Conservation (phyloP, 2,888 invertebrate genomes). For the Ormyrus labotus region DNA sequence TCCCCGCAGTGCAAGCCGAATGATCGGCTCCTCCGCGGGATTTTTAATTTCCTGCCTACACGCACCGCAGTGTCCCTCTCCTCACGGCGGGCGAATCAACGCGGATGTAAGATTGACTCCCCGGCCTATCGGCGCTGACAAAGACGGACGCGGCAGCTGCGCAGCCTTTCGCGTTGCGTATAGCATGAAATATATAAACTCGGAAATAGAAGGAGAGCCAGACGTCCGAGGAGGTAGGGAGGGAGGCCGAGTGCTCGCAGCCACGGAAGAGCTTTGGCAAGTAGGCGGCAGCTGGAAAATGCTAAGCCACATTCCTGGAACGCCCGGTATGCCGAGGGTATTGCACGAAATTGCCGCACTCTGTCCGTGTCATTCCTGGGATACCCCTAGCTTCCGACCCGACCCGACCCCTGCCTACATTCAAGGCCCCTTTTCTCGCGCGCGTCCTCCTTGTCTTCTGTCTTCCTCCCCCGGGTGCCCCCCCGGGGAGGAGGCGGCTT, state of each 20-base stretch:
- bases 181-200: slow-evolving; percentile 38
- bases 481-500: too few species aligned
- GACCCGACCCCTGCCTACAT: neutral
- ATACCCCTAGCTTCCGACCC: slow-evolving; percentile 36
- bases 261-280: slow-evolving; percentile 35
- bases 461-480: neutral
- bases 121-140: slow-evolving; percentile 18
- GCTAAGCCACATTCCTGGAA: slow-evolving; percentile 73
- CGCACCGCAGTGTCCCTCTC: neutral
- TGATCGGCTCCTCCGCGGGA: neutral
- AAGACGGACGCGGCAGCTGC: slow-evolving; percentile 44
- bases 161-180: neutral
- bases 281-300: slow-evolving; percentile 68
- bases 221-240: neutral
- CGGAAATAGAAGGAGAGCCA: slow-evolving; percentile 10
- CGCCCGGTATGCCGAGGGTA: slow-evolving; percentile 73
- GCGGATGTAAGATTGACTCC: slow-evolving; percentile 48
- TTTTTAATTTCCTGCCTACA: slow-evolving; percentile 42
- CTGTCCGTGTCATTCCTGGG: slow-evolving; percentile 73
- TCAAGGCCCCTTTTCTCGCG: slow-evolving; percentile 3
- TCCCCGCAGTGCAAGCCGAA: too few species aligned
- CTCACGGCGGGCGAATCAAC: slow-evolving; percentile 33
- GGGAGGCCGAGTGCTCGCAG: slow-evolving; percentile 13
- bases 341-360: slow-evolving; percentile 75
- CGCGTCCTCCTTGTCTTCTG: neutral